These are phyloP conservation scores for Halichoerus grypus DNA, from an alignment of 2,113 vertebrate species.

Conservation along the genomic window DNA sequence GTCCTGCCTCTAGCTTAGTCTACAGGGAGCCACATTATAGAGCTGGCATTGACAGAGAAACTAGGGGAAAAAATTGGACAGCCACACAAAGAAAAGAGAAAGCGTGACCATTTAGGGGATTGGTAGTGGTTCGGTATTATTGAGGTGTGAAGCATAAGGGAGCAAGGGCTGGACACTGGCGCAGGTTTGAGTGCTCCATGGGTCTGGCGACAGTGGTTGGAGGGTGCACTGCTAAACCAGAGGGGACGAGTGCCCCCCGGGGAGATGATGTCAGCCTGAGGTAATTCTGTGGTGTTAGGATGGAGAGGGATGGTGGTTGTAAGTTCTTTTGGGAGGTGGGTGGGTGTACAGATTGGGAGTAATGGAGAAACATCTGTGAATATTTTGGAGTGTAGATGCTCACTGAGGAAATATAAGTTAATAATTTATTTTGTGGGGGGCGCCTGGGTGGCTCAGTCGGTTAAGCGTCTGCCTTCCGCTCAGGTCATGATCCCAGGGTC, in stretches of 20 bases:
- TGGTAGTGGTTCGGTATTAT: not conserved
- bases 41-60: not conserved
- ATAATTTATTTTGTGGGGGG: not conserved
- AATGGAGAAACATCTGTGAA: not conserved
- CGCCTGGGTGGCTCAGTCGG: too few relatives aligned
- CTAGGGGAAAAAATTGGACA: not conserved
- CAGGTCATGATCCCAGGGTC: too few relatives aligned
- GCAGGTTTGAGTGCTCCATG: not conserved
- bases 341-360: not conserved
- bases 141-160: not conserved
- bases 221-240: not conserved
- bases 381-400: constrained; percentile 32
- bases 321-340: not conserved
- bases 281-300: constrained; percentile 8
- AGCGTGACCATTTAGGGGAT: not conserved
- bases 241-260: not conserved
- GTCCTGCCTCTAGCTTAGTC: not conserved
- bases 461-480: too few relatives aligned
- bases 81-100: not conserved
- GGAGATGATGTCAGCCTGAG: constrained; percentile 58
- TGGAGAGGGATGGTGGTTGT: not conserved
- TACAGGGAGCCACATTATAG: not conserved
- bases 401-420: constrained; percentile 25
- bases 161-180: not conserved
- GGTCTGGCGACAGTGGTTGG: not conserved